These are phyloP conservation scores for Melospiza melodia DNA, from an alignment of 2,113 vertebrate species.

Conservation along the genomic window DNA sequence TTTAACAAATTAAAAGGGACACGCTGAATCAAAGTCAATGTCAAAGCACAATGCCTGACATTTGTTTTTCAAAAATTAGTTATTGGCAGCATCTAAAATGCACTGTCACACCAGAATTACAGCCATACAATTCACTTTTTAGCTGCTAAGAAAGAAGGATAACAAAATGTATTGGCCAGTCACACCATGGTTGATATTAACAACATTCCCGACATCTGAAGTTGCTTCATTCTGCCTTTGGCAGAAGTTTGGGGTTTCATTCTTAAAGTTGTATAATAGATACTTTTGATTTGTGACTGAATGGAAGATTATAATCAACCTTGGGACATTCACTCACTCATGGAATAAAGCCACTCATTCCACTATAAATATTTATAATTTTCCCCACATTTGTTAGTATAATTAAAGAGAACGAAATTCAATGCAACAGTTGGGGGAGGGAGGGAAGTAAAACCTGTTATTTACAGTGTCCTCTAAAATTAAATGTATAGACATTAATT, in stretches of 20 bases:
- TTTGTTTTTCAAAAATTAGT: constrained; percentile 41
- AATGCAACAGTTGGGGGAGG: constrained; percentile 62
- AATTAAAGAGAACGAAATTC: constrained; percentile 64
- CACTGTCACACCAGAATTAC: constrained; percentile 4
- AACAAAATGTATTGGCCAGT: not conserved
- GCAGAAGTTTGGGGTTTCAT: constrained; percentile 45
- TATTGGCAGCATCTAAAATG: constrained; percentile 17
- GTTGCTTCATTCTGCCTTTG: constrained; percentile 22
- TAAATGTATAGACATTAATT: constrained; percentile 60
- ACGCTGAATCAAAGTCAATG: not conserved
- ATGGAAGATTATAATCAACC: constrained; percentile 57
- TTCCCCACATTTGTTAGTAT: constrained; percentile 60
- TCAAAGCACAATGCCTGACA: constrained; percentile 10
- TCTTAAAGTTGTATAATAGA: constrained; percentile 44
- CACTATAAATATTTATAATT: constrained; percentile 67
- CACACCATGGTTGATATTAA: not conserved
- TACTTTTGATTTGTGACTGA: constrained; percentile 52
- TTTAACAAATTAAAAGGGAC: not conserved
- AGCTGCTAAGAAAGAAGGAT: not conserved
- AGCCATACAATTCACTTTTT: constrained; percentile 18
- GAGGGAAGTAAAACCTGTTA: constrained; percentile 61
- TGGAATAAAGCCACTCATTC: constrained; percentile 45
- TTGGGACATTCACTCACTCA: constrained; percentile 26
- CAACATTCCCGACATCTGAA: not conserved
- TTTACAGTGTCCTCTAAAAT: constrained; percentile 64